Evolutionary conservation across 2,888 invertebrate species (phyloP), one percentile per base, ranked within the genome.

Genomic region (Drosophila incognita): DNA sequence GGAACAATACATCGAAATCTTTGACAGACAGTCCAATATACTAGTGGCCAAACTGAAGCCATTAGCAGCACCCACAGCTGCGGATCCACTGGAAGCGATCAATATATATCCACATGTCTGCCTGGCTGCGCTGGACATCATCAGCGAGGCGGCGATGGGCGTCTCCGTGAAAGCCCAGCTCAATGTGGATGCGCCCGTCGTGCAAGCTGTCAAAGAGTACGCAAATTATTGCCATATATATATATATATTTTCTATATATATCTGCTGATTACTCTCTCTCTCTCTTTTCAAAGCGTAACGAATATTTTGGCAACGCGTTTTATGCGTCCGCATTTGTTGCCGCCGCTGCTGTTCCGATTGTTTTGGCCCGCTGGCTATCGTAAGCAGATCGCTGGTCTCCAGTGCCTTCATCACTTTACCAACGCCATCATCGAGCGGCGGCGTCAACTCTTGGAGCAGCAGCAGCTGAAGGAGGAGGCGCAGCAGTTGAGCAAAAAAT

Each of bases 71-170:
- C 0, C 52, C n/a, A 48, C 0, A 82, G 92, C 31, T 93, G 79
- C 4, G 8, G 24, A 15, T 24, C 1, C 92, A 13, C 83, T 72
- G 11, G 82, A 75, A 11, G 75, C 92, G 0, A 89, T 96, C 31
- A 94, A 97, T 87, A 92, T 96, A 31, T 95, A 95, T 85, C 95
- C 95, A 0, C 92, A 94, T 24, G 93, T 96, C 11, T 94, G 94
- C 80, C 94, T 93, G 59, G 95, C 93, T 92, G 94, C 94, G 1
- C 91, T 96, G 79, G 95, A 95, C 89, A 94, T 95, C 52, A 95
- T 96, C 59, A 72, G 70, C 46, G 97, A 97, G 93, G 96, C 97
- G 3, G 96, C 97, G 11, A 97, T 97, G 97, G 97, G 97, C 0
- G 94, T 95, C 18, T 94, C 94, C 56, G 93, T 97, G 0, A 94